Evolutionary conservation across 92 coral and sea anemone genomes (phyloP).

Genomic region (Phenganax marumi): DNA sequence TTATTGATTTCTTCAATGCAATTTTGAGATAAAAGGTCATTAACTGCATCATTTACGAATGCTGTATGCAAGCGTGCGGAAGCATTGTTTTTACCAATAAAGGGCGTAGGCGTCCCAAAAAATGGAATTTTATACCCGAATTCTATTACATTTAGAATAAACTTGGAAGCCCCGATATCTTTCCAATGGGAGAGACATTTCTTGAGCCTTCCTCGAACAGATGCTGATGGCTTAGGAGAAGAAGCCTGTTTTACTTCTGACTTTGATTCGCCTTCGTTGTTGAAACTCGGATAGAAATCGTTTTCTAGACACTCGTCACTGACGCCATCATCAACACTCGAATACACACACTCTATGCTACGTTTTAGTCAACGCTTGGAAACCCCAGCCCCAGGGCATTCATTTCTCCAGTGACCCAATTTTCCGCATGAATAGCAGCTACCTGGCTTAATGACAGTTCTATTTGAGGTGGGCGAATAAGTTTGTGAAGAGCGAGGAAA

Average conservation of each 20-base stretch:
- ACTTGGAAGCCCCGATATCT: slow-evolving; percentile 20
- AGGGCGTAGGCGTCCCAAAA: background rate
- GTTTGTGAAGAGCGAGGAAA: too few species aligned
- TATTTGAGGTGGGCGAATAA: background rate
- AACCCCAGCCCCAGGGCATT: background rate
- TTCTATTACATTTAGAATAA: background rate
- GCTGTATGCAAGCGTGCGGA: background rate
- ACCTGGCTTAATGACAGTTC: slow-evolving; percentile 2
- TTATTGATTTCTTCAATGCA: background rate
- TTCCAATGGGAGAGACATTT: slow-evolving; percentile 1
- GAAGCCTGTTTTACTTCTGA: background rate
- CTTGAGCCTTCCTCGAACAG: slow-evolving; percentile 30
- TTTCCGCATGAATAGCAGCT: background rate
- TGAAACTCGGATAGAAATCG: background rate
- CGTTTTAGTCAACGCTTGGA: background rate
- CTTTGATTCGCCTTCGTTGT: background rate
- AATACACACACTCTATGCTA: background rate
- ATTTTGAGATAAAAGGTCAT: background rate
- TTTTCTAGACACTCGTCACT: background rate
- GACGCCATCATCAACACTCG: background rate
- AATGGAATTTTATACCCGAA: background rate
- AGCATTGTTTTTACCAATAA: background rate
- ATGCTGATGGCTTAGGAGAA: background rate
- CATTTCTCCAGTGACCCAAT: background rate
- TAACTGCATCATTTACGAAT: background rate